Base-by-base conservation (phyloP, 23 tunicate species). In the Ciona savignyi region DNA sequence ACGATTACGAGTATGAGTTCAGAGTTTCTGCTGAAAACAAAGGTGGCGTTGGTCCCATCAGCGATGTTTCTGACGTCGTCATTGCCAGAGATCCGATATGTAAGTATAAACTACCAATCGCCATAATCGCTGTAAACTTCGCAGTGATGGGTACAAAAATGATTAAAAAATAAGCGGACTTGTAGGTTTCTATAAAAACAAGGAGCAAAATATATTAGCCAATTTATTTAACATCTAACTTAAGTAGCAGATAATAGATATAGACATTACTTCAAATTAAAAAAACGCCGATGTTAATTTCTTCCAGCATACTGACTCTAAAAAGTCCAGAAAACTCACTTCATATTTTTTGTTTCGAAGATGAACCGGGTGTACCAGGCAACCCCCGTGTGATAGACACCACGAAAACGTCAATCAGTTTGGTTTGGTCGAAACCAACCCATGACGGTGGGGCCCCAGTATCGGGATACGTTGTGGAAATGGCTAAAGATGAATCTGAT, bases 11-110 rank as follows among this genome's bases (percentile, higher is more conserved):
- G 27, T 86, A 93, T 64, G 88, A 93, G 62, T 93, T 77, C 78
- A 51, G 95, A 68, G 93, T 93, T 15, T 73, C 85, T 0, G 89
- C 97, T 25, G 89, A 77, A 51, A 90, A 90, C 74, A 84, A 79
- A 34, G 97, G 91, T 71, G 97, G 97, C 28, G 64, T 75, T 26
- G 90, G 97, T 25, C 70, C 77, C 2, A 42, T 61, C 28, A 84
- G 97, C 74, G 86, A 72, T 3, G 81, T 56, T 27, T 84, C 89
- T 25, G 74, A 73, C n/a, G 66, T 73, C 73, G 22, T 35, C 27
- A 34, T 61, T 3, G 85, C 85, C 25, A 30, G 73, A 66, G 85
- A 81, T 51, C 85, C 85, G n/a, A 73, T 81, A 23, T 81, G 85
- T 81, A 81, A 81, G 85, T 78, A n/a, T n/a, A n/a, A n/a, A n/a